Evolutionary conservation across 2,888 invertebrate species (phyloP).

Genomic region (Sinohyriopsis cumingii): DNA sequence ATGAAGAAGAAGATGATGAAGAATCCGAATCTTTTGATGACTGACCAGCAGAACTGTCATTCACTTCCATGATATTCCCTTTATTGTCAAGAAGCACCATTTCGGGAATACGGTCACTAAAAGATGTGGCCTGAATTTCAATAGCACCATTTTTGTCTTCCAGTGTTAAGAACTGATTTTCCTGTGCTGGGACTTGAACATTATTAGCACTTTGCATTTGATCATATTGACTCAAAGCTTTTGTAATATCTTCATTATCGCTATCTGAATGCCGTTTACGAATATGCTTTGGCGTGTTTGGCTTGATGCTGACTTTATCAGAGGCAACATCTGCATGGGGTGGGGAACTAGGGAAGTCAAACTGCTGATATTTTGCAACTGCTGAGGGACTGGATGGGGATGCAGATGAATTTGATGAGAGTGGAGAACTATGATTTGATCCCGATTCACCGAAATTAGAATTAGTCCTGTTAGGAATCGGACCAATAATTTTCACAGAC

Average conservation of each 20-base stretch:
- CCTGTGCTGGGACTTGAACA: slow-evolving; percentile 31
- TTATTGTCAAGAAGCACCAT: slow-evolving; percentile 45
- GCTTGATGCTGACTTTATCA: slow-evolving; percentile 65
- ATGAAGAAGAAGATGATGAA: slow-evolving; percentile 15
- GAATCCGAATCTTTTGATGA: slow-evolving; percentile 20
- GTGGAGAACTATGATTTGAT: slow-evolving; percentile 28
- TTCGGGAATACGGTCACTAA: slow-evolving; percentile 47
- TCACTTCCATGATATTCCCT: slow-evolving; percentile 48
- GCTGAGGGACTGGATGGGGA: slow-evolving; percentile 32
- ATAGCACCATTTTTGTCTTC: slow-evolving; percentile 31
- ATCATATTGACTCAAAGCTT: slow-evolving; percentile 46
- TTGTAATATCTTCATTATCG: slow-evolving; percentile 60
- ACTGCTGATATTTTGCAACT: slow-evolving; percentile 35
- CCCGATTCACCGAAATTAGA: background rate
- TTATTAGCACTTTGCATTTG: slow-evolving; percentile 22
- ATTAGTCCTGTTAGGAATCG: too few species aligned
- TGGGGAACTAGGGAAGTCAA: slow-evolving; percentile 48
- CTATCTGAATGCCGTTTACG: slow-evolving; percentile 65
- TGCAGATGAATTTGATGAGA: slow-evolving; percentile 25
- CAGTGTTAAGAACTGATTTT: slow-evolving; percentile 32
- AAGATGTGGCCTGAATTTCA: slow-evolving; percentile 51
- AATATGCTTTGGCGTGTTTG: slow-evolving; percentile 65
- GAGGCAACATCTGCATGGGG: slow-evolving; percentile 63
- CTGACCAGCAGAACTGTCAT: slow-evolving; percentile 28
- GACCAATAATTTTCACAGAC: too few species aligned